Evolutionary conservation across 2,113 vertebrate species (phyloP).

Genomic region (Pleuronectes platessa): DNA sequence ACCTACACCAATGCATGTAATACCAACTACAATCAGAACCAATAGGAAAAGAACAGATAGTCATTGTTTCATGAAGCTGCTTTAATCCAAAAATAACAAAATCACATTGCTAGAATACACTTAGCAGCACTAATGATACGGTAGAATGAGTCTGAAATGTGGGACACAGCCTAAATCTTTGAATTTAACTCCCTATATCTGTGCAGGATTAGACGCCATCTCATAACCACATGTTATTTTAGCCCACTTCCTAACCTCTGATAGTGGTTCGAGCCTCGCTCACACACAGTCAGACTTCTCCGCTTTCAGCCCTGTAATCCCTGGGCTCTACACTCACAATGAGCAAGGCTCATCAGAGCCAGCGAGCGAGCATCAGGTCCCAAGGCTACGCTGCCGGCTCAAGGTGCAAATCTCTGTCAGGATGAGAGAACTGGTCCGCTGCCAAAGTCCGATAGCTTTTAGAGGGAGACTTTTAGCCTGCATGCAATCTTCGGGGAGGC

Average conservation of each 20-base stretch:
- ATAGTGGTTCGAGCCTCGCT: constrained; percentile 42
- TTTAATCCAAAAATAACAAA: no score
- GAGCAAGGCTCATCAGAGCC: constrained; percentile 60
- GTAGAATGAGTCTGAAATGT: not conserved
- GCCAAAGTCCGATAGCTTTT: constrained; percentile 49
- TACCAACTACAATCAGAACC: no score
- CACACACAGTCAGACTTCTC: constrained; percentile 65
- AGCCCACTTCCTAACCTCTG: constrained; percentile 51
- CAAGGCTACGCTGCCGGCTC: constrained; percentile 66
- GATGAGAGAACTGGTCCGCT: constrained; percentile 29
- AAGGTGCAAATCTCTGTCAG: constrained; percentile 61
- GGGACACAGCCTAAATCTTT: not conserved
- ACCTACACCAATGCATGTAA: not conserved
- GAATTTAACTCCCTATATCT: not conserved
- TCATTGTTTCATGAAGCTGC: no score
- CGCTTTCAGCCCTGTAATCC: constrained; percentile 78
- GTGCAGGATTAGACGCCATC: constrained; percentile 21
- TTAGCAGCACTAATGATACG: not conserved
- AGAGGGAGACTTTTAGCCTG: constrained; percentile 35
- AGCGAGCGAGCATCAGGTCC: constrained; percentile 50
- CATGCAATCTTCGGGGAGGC: constrained; percentile 41
- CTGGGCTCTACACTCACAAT: constrained; percentile 74
- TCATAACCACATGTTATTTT: constrained; percentile 51
- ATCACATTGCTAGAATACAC: not conserved
- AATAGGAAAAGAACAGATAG: no score